Base-by-base conservation (phyloP, 2,797 vertebrate species). In the Sebastes minor region DNA sequence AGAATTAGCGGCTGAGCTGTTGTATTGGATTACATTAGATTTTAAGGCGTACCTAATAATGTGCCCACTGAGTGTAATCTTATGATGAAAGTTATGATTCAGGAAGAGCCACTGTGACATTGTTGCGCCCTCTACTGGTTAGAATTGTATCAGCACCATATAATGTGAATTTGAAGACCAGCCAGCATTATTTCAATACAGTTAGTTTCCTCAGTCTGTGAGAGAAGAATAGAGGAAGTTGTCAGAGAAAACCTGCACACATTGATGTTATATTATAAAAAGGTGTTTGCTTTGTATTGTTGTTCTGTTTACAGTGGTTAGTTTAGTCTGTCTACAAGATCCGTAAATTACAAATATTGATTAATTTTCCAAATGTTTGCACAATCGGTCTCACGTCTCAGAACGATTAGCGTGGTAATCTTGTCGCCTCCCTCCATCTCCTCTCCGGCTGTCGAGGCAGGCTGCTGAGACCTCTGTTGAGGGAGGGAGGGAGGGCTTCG, bases 121-220 rank as follows among this genome's bases (percentile, higher is more conserved):
- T 63, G 35, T 70, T 80, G 64, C 61, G 25, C 92, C 91, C 90
- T 88, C 93, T 92, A 55, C 82, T 91, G 93, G 90, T 73, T 27
- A 12, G 23, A 82, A 68, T n/a, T 75, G 13, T 25, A 70, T 42
- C 35, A 70, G 28, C 83, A 87, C 9, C 27, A 64, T 9, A 10
- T 7, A 57, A 46, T 66, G 4, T 57, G 13, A 60, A 59, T 63
- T 30, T 16, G 32, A 78, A 72, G n/a, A 69, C 35, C 3, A 49
- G 33, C 7, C 4, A 64, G 16, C 71, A 13, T 53, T 1, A n/a
- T 66, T 22, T 78, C n/a, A 56, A 1, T 27, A n/a, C 16, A 72
- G 22, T 25, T 12, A 3, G 5, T 33, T 33, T 74, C 53, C 12
- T 77, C 16, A 46, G 12, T 22, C 14, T 42, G 11, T 46, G 30